These are phyloP conservation scores for Sphyrna mokarran DNA, from an alignment of 2,113 vertebrate genomes.

Conservation along the genomic window DNA sequence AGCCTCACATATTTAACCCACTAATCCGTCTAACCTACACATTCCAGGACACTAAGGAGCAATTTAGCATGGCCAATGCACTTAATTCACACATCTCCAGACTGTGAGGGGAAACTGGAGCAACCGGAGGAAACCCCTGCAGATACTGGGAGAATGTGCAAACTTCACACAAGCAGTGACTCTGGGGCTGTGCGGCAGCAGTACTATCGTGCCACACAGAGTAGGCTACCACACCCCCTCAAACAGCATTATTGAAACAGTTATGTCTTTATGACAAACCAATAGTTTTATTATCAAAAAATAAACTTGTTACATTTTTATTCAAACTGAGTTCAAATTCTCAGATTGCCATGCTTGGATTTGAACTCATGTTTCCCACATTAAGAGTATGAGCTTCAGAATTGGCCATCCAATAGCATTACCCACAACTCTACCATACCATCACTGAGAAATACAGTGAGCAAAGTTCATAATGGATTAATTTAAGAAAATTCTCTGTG, in stretches of 20 bases:
- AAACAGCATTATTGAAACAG: background rate
- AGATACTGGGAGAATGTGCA: too few species aligned
- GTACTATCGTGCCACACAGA: too few species aligned
- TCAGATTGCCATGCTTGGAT: background rate
- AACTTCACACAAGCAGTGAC: too few species aligned
- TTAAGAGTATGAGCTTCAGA: background rate
- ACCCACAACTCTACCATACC: background rate
- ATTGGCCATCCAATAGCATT: background rate
- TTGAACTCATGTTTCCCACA: background rate
- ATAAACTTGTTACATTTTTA: background rate
- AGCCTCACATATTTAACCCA: too few species aligned
- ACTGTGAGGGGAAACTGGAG: too few species aligned
- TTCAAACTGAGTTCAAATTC: background rate
- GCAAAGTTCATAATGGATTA: background rate
- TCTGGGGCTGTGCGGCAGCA: too few species aligned
- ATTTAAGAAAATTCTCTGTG: background rate
- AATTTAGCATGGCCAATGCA: too few species aligned
- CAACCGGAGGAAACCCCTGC: too few species aligned
- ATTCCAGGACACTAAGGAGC: too few species aligned
- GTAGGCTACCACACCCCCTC: too few species aligned
- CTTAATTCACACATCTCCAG: too few species aligned
- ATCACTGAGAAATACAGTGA: background rate
- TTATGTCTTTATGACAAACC: background rate
- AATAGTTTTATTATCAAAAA: background rate
- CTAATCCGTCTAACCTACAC: too few species aligned